Base-by-base conservation (phyloP, 1,140 invertebrate species). In the Halyomorpha halys region DNA sequence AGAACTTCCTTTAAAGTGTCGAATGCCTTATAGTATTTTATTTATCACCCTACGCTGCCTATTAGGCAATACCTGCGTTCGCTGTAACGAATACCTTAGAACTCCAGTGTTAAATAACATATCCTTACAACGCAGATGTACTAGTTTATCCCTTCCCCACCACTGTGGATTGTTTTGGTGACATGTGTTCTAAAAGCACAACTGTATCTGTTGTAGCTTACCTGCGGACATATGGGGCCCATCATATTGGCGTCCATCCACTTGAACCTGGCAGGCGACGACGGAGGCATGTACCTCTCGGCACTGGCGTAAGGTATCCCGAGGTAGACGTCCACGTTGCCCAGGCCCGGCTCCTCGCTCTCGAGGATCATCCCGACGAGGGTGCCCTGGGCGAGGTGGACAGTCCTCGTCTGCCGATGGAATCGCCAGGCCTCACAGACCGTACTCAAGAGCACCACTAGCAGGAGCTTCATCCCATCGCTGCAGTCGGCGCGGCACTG, bases 231-330 rank as follows among this genome's bases (percentile, higher is more conserved):
- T 2, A 56, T 23, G 19, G 53, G 21, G 2, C 53, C 53, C 14
- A 23, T 56, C 21, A 16, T 25, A 15, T 23, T 23, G 18, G 53
- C 53, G 19, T 56, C 53, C 19, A 56, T 16, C 19, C 23, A 56
- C 19, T 56, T 23, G 23, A 56, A 56, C 53, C 53, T 56, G 3
- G 53, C 53, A 3, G 53, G 53, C 4, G 53, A 56, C 4, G 53
- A 56, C 1, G 53, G 53, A 1, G 53, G 53, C 53, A 56, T 56
- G 53, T 23, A 56, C 53, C 53, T 56, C 53, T 56, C 53, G 4
- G 53, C 53, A 19, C 23, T 19, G 15, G 53, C 53, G 23, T 56
- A 56, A 5, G 53, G 53, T 23, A 56, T 23, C 18, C 53, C 53
- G 14, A 19, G 18, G 53, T 23, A 56, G 18, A 56, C 53, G 18